Evolutionary conservation across 1,140 invertebrate genomes (phyloP).

Genomic region (Drosophila repletoides): DNA sequence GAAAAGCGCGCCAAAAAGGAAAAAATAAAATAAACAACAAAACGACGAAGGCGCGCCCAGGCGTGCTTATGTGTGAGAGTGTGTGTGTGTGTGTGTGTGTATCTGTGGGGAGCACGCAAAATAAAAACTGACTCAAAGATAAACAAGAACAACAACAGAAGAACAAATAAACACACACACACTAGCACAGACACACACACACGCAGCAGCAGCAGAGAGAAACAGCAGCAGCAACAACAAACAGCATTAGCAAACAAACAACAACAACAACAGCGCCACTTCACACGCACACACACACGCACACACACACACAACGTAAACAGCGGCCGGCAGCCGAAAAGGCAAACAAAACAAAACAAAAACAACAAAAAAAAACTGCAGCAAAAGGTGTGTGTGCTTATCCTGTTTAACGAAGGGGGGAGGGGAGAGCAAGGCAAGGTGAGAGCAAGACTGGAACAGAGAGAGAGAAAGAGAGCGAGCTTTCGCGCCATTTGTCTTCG

Average conservation of each 20-base stretch:
- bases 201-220: slow-evolving; percentile 30
- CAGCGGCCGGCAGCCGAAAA: slow-evolving; percentile 34
- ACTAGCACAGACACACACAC: slow-evolving; percentile 6
- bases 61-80: slow-evolving; percentile 5
- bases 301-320: slow-evolving; percentile 29
- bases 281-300: slow-evolving; percentile 22
- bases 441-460: slow-evolving; percentile 1
- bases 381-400: slow-evolving; percentile 20
- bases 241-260: slow-evolving; percentile 70
- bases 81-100: slow-evolving; percentile 29
- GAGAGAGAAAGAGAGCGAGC: slow-evolving; percentile 7
- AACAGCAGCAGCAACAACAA: slow-evolving; percentile 37
- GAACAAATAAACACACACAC: slow-evolving; percentile 41
- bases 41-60: slow-evolving; percentile 23
- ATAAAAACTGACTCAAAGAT: slow-evolving; percentile 71
- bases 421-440: neutral
- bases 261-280: slow-evolving; percentile 41
- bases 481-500: slow-evolving; percentile 37
- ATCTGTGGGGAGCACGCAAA: slow-evolving; percentile 45
- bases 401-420: slow-evolving; percentile 24
- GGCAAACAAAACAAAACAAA: slow-evolving; percentile 43
- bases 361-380: slow-evolving; percentile 5
- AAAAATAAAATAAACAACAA: slow-evolving; percentile 42
- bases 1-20: slow-evolving; percentile 39
- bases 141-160: slow-evolving; percentile 67